Evolutionary conservation across 2,888 invertebrate genomes (phyloP), one percentile per base, ranked within the genome.

Genomic region (Amiota minor): DNA sequence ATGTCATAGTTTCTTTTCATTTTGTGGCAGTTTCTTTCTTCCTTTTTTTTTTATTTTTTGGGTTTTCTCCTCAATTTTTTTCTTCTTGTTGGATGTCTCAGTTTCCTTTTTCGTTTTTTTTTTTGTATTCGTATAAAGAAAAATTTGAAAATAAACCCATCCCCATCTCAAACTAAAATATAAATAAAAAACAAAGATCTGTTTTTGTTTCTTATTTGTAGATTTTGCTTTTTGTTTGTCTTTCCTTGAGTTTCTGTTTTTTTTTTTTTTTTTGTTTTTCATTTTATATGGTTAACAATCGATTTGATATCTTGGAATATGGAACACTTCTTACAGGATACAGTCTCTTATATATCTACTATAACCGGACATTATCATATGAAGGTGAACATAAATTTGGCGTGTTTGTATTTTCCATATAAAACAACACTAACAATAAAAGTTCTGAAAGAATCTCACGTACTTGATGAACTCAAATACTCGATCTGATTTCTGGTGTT

Each of bases 201-300:
- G 16, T 16, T 14, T 18, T 18, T 12, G n/a, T n/a, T 2, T n/a
- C 16, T 6, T n/a, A 47, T 53, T 16, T 73, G 67, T 9, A 23
- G 10, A 49, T 20, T 45, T 9, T 65, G 47, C 10, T 18, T 11
- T 49, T 49, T 49, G 50, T 67, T 20, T 47, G 67, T 9, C 16
- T 23, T 46, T 70, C 18, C 69, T n/a, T n/a, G n/a, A n/a, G n/a
- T n/a, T n/a, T 84, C 84, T 82, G 84, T 82, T 84, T 84, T 81
- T 82, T 20, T 23, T 20, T 18, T 18, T 35, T 35, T 23, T 35
- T 8, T 6, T 23, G 2, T 8, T 6, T 6, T 8, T 6, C 35
- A 35, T 35, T 35, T 35, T 35, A 8, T 6, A 35, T 35, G 35
- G 2, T 35, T 8, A 35, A 35, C 4, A 35, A 35, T 35, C 35